These are phyloP conservation scores for Nothura maculosa DNA, from an alignment of 2,797 vertebrate species.

Conservation along the genomic window DNA sequence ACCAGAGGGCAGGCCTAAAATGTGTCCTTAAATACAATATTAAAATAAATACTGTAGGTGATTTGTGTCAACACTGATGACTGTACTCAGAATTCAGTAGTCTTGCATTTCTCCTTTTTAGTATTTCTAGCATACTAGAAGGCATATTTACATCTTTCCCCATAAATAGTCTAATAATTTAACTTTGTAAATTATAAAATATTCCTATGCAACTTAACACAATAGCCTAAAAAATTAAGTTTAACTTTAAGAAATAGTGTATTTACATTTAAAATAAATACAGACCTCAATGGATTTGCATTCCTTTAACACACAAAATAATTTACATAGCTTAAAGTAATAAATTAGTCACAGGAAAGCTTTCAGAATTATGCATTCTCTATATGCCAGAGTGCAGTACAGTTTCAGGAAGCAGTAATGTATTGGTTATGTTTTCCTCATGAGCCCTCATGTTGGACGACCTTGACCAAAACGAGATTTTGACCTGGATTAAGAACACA, in stretches of 20 bases:
- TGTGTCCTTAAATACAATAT: not conserved
- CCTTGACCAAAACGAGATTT: constrained; percentile 82
- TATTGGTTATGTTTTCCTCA: not conserved
- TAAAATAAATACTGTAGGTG: not conserved
- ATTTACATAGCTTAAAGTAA: constrained; percentile 71
- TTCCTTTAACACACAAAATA: constrained; percentile 67
- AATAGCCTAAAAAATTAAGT: constrained; percentile 52
- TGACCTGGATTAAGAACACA: constrained; percentile 77
- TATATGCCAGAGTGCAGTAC: constrained; percentile 23
- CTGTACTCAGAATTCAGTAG: constrained; percentile 29
- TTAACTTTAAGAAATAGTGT: constrained; percentile 70
- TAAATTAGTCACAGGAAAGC: constrained; percentile 77
- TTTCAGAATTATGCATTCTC: constrained; percentile 54
- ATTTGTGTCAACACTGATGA: constrained; percentile 1
- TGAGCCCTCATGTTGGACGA: constrained; percentile 78
- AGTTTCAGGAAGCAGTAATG: constrained; percentile 42
- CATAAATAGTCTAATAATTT: constrained; percentile 65
- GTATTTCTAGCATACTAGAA: constrained; percentile 38
- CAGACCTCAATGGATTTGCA: constrained; percentile 63
- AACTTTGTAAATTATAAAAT: constrained; percentile 62
- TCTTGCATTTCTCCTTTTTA: constrained; percentile 28
- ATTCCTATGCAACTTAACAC: constrained; percentile 61
- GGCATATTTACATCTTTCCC: not conserved
- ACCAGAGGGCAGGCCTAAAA: constrained; percentile 22
- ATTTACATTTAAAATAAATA: constrained; percentile 81